phyloP scores from a whole-genome alignment of 1,140 invertebrate genomes.

The Ceratina calcarata region DNA sequence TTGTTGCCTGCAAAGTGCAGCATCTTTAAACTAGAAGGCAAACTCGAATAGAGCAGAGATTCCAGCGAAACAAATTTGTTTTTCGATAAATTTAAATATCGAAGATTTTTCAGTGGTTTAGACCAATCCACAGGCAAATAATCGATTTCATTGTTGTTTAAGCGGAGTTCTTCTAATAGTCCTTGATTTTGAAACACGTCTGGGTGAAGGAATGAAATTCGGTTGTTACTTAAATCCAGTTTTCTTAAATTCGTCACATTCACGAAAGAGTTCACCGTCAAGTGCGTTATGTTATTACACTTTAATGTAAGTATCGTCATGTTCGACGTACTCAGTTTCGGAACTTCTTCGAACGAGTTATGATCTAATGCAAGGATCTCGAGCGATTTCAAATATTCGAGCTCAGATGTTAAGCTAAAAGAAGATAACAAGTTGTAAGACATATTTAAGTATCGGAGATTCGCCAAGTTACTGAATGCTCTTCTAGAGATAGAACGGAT shows the following conservation, averaged over 20 bases:
- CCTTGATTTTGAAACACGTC: neutral
- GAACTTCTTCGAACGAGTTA: neutral
- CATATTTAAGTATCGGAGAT: neutral
- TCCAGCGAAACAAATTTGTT: slow-evolving; percentile 9
- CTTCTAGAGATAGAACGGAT: accelerated
- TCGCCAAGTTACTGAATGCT: accelerated
- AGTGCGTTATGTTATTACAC: neutral
- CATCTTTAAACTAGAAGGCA: accelerated
- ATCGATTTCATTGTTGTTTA: neutral
- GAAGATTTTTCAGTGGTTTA: neutral
- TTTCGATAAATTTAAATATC: neutral
- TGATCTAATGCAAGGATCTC: neutral
- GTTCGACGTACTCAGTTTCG: accelerated
- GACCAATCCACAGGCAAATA: neutral
- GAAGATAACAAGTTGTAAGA: accelerated
- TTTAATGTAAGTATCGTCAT: neutral
- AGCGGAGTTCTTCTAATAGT: neutral
- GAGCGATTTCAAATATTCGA: neutral
- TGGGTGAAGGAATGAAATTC: accelerated
- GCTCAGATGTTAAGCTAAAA: neutral
- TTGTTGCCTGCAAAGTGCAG: neutral
- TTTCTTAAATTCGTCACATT: neutral
- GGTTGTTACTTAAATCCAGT: neutral
- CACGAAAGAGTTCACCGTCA: neutral
- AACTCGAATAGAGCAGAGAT: neutral